phyloP scores from a whole-genome alignment of 2,888 invertebrate genomes.

The Sipha maydis region DNA sequence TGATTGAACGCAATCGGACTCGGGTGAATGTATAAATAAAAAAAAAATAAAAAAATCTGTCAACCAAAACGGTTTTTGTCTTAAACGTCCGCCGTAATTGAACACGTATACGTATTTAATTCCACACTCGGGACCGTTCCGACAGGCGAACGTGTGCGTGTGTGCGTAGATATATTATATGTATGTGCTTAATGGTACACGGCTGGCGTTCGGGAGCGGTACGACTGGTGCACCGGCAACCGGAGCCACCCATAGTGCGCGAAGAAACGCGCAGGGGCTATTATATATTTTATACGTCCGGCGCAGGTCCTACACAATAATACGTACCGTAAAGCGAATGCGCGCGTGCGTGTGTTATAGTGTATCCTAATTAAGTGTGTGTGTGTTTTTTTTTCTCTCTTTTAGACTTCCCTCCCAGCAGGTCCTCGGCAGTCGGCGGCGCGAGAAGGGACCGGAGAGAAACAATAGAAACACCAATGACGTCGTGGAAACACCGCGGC shows the following conservation, averaged over 20 bases:
- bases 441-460: neutral
- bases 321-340: neutral
- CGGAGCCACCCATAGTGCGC: conserved; percentile 40
- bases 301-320: neutral
- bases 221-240: neutral
- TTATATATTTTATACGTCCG: neutral
- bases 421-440: neutral
- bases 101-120: neutral
- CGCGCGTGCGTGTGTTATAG: neutral
- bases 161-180: neutral
- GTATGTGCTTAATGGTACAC: neutral
- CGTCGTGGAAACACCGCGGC: neutral
- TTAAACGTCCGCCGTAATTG: neutral
- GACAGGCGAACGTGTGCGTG: neutral
- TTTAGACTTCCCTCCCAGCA: neutral
- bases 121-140: neutral
- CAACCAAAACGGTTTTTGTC: neutral
- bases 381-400: neutral
- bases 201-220: neutral
- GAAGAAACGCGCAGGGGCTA: neutral
- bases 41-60: neutral
- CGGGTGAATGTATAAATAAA: neutral
- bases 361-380: conserved; percentile 24
- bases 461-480: neutral
- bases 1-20: neutral